Evolutionary conservation across 2,888 invertebrate species (phyloP).

Genomic region (Aphodius granarius): DNA sequence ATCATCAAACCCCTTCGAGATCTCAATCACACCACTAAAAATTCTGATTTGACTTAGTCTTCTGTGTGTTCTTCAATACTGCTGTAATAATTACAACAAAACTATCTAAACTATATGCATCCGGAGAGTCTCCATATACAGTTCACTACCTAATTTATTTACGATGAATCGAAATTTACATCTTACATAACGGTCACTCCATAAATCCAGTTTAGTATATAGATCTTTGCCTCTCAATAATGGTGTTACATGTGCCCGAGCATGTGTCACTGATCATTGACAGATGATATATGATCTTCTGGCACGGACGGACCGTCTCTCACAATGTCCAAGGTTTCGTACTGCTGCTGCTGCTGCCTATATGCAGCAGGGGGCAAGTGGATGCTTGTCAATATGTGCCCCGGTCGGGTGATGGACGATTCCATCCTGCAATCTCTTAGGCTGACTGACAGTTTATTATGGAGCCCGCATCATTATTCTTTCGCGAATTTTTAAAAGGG

Average conservation of each 20-base stretch:
- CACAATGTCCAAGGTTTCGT: not conserved
- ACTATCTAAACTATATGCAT: too few species aligned
- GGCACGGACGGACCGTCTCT: slow-evolving; percentile 9
- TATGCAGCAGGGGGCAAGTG: not conserved
- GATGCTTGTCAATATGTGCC: not conserved
- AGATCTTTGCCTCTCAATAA: slow-evolving; percentile 13
- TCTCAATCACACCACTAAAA: too few species aligned
- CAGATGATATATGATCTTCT: slow-evolving; percentile 9
- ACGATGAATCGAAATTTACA: not conserved
- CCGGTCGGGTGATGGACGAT: not conserved
- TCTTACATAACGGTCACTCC: not conserved
- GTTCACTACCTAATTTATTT: not conserved
- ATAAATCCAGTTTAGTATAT: not conserved
- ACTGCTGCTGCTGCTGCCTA: not conserved
- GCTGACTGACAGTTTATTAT: not conserved
- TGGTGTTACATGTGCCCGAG: slow-evolving; percentile 13
- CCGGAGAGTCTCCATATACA: not conserved
- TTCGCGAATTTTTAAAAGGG: not conserved
- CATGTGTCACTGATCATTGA: slow-evolving; percentile 8
- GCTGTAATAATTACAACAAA: too few species aligned
- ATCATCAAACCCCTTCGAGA: too few species aligned
- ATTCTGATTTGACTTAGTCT: too few species aligned
- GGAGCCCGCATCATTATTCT: not conserved
- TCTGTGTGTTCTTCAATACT: too few species aligned
- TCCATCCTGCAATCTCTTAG: not conserved